A percentile compares a stretch with the other conserved stretches of the same genome.
Conservation (phyloP, 2,888 invertebrate genomes). For the Aleiodes testaceus region DNA sequence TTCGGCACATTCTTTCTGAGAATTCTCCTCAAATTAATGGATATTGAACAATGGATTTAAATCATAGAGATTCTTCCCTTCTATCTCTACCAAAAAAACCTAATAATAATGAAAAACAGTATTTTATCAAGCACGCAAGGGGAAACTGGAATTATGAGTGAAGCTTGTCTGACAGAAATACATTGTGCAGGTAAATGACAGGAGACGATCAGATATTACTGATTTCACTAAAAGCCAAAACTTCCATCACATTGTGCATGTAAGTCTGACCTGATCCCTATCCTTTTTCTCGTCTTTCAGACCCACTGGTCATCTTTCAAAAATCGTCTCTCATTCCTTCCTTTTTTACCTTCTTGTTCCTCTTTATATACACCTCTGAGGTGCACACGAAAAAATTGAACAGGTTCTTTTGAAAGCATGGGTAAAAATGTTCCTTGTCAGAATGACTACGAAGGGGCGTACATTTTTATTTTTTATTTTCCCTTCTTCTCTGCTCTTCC, state of each 20-base stretch:
- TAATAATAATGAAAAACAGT: not conserved
- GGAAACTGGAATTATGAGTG: constrained; percentile 55
- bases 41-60: constrained; percentile 48
- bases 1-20: constrained; percentile 31
- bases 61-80: constrained; percentile 38
- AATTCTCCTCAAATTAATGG: constrained; percentile 49
- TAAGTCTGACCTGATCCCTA: constrained; percentile 47
- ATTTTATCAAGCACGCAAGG: not conserved
- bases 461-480: constrained; percentile 37
- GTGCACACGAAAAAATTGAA: constrained; percentile 53
- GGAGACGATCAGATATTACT: constrained; percentile 25
- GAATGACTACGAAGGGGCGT: constrained; percentile 48
- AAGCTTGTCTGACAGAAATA: constrained; percentile 53
- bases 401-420: constrained; percentile 43
- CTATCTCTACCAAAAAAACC: not conserved
- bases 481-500: constrained; percentile 33
- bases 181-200: constrained; percentile 22
- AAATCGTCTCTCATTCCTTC: constrained; percentile 31
- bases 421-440: constrained; percentile 40
- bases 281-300: constrained; percentile 34
- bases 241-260: constrained; percentile 33
- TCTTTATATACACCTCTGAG: constrained; percentile 39
- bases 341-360: constrained; percentile 8
- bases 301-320: constrained; percentile 51
- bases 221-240: constrained; percentile 22